Conservation (phyloP, 2,888 invertebrate species). For the Acrobasis suavella region DNA sequence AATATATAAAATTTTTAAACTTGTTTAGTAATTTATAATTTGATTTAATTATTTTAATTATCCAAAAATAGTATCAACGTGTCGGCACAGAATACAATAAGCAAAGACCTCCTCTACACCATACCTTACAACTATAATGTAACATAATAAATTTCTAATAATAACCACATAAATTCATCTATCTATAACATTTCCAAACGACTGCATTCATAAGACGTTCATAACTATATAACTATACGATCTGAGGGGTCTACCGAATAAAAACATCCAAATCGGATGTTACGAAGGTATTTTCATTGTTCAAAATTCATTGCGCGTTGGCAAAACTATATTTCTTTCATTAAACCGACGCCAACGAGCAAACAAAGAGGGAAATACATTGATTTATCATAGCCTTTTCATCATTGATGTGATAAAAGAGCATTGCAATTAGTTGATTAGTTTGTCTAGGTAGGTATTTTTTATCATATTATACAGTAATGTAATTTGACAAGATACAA, state of each 20-base stretch:
- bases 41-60: neutral
- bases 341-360: neutral
- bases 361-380: neutral
- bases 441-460: too few species aligned
- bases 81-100: neutral
- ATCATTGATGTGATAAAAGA: neutral
- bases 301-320: slow-evolving; percentile 26
- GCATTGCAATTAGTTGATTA: neutral
- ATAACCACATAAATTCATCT: slow-evolving; percentile 71
- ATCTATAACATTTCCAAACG: slow-evolving; percentile 60
- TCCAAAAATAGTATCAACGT: neutral
- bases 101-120: slow-evolving; percentile 31
- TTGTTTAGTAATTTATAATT: neutral
- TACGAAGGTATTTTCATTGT: slow-evolving; percentile 36
- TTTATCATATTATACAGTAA: too few species aligned
- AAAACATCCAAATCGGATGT: slow-evolving; percentile 31
- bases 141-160: slow-evolving; percentile 62
- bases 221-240: slow-evolving; percentile 43
- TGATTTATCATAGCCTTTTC: neutral
- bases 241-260: slow-evolving; percentile 40
- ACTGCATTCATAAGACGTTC: slow-evolving; percentile 69
- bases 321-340: slow-evolving; percentile 7
- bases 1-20: too few species aligned
- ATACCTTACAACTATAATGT: slow-evolving; percentile 49
- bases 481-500: too few species aligned